phyloP scores from a whole-genome alignment of 1,140 invertebrate genomes.

The Papilio glaucus region DNA sequence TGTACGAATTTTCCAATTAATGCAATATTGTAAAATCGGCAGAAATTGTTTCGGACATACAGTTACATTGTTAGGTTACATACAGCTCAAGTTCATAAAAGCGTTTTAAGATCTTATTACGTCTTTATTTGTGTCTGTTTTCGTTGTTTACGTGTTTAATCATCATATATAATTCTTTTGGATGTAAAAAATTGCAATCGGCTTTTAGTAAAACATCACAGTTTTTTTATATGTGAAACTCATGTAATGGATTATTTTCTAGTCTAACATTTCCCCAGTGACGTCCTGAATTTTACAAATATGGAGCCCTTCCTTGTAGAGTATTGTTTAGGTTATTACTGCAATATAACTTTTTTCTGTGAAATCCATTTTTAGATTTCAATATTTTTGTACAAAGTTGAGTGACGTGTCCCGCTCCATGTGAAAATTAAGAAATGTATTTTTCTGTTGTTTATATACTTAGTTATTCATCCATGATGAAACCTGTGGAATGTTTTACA shows the following conservation, averaged over 20 bases:
- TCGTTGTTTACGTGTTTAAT: neutral
- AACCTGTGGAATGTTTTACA: conserved; percentile 15
- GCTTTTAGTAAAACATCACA: conserved; percentile 5
- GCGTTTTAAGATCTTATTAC: neutral
- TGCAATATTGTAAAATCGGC: no score
- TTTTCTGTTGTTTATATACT: conserved; percentile 32
- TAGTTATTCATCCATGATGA: conserved; percentile 19
- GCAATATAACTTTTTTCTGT: neutral
- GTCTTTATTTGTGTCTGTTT: neutral
- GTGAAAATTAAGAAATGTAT: conserved; percentile 14
- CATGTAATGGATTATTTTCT: neutral
- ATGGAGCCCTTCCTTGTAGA: neutral
- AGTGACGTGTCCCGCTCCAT: neutral
- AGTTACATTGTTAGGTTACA: no score
- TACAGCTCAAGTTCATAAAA: neutral
- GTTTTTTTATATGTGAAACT: neutral
- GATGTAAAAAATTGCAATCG: neutral
- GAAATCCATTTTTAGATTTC: conserved; percentile 26
- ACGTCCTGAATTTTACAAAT: neutral
- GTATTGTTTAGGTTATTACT: conserved; percentile 20
- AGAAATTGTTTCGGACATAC: no score
- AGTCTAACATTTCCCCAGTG: conserved; percentile 1
- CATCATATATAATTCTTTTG: neutral
- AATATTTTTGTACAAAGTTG: conserved; percentile 27
- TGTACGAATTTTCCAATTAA: no score